phyloP scores from a whole-genome alignment of 2,797 vertebrate genomes.

The Eulemur mongoz region DNA sequence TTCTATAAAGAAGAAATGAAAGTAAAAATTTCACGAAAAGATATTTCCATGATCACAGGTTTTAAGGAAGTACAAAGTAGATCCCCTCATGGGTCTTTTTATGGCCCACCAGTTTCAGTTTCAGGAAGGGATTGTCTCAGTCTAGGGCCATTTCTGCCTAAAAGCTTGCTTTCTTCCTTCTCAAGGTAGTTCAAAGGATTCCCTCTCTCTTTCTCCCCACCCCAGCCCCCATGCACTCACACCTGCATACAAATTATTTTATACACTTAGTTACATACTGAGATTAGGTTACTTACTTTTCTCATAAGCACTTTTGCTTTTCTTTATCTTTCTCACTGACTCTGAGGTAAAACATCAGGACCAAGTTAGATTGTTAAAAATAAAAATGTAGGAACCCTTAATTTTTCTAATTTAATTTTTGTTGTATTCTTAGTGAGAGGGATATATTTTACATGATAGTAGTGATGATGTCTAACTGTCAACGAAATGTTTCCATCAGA shows the following conservation, averaged over 20 bases:
- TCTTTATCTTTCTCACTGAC: background rate
- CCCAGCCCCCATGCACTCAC: background rate
- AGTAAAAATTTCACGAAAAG: background rate
- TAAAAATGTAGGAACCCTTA: background rate
- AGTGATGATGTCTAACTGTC: background rate
- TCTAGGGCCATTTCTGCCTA: background rate
- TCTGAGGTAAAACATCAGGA: background rate
- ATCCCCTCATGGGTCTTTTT: background rate
- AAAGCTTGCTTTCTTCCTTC: background rate
- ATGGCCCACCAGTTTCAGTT: background rate
- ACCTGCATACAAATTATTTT: background rate
- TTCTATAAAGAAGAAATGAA: background rate
- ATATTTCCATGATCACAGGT: background rate
- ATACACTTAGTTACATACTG: background rate
- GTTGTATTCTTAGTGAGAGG: background rate
- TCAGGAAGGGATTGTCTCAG: background rate
- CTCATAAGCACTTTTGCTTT: background rate
- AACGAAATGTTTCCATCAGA: background rate
- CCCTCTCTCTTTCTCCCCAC: background rate
- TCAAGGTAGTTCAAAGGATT: background rate
- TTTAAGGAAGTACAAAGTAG: background rate
- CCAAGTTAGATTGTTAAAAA: background rate
- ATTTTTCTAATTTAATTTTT: constrained; percentile 3
- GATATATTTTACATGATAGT: background rate
- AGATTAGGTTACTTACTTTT: background rate